Conservation (phyloP, 2,113 vertebrate species). For the Neodon shergylaensis region DNA sequence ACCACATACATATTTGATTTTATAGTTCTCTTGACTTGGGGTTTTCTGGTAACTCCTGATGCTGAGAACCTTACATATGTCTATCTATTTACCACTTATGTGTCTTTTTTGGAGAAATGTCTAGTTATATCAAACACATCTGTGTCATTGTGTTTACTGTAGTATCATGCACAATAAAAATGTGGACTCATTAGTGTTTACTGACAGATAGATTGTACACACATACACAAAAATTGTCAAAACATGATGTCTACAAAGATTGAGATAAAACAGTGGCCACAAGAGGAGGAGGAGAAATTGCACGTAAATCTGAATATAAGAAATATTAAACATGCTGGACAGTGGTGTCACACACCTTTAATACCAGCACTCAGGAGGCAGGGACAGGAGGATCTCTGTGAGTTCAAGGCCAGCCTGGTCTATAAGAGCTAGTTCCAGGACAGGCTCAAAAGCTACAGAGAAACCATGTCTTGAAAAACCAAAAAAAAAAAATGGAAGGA, state of each 20-base stretch:
- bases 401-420: no score
- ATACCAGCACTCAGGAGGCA: no score
- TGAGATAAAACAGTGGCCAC: not conserved
- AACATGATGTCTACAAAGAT: not conserved
- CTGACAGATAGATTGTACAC: not conserved
- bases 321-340: not conserved
- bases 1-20: not conserved
- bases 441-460: no score
- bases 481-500: no score
- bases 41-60: not conserved
- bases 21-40: not conserved
- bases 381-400: no score
- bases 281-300: not conserved
- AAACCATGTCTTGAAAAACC: no score
- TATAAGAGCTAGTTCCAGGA: no score
- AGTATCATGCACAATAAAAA: not conserved
- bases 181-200: not conserved
- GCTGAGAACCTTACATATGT: no score
- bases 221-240: not conserved
- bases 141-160: not conserved
- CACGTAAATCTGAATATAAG: not conserved
- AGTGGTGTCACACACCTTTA: no score
- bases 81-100: not conserved
- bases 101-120: not conserved
- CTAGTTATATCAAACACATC: not conserved